phyloP scores from a whole-genome alignment of 2,797 vertebrate species.

The Xenops minutus region DNA sequence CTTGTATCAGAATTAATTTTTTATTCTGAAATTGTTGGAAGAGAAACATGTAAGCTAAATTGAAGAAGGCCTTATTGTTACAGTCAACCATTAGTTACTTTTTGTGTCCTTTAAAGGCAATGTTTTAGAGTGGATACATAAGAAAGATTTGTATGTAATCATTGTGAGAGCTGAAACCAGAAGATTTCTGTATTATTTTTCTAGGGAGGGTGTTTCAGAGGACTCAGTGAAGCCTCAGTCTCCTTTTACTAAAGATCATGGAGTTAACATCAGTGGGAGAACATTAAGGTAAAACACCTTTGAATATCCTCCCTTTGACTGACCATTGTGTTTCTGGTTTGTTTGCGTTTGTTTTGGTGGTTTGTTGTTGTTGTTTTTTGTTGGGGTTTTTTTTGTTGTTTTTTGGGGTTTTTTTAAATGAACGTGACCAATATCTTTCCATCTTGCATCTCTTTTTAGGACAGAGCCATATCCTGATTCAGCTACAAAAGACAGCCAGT shows the following conservation, averaged over 20 bases:
- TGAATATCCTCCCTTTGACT: neutral
- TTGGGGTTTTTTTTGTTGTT: neutral
- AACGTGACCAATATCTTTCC: neutral
- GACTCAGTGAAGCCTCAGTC: neutral
- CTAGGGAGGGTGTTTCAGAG: neutral
- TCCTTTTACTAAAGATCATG: neutral
- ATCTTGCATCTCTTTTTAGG: conserved; percentile 62
- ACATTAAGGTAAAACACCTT: neutral
- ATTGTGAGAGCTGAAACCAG: neutral
- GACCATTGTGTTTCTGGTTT: neutral
- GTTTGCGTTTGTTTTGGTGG: neutral
- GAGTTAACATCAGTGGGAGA: neutral
- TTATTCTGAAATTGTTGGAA: neutral
- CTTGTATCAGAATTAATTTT: neutral
- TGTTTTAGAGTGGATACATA: neutral
- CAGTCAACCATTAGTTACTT: neutral
- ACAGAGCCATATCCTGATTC: neutral
- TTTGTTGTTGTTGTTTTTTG: neutral
- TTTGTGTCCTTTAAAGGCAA: neutral
- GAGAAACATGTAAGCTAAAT: neutral
- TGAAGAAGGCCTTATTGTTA: neutral
- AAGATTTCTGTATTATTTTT: neutral
- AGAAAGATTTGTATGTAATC: neutral
- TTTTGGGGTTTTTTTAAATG: neutral
- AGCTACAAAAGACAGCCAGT: neutral